These are phyloP conservation scores for Nomada ruficornis DNA, from an alignment of 2,888 invertebrate genomes.

Conservation along the genomic window DNA sequence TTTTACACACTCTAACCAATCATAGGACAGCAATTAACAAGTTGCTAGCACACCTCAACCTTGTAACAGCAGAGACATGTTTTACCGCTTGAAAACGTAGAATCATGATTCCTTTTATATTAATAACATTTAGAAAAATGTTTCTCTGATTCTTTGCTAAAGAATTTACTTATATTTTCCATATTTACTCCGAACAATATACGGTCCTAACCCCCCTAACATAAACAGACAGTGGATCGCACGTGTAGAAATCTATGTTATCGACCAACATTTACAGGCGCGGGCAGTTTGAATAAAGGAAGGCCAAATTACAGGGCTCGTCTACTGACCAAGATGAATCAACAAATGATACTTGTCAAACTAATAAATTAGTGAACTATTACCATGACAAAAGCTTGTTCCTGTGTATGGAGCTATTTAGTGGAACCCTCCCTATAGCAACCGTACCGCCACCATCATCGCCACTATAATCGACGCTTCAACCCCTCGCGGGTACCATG, in stretches of 20 bases:
- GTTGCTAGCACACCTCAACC: slow-evolving; percentile 1
- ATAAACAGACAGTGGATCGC: neutral
- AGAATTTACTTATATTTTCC: neutral
- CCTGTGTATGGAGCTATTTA: slow-evolving; percentile 33
- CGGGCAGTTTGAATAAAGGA: slow-evolving; percentile 47
- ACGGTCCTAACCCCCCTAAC: neutral
- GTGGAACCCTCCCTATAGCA: slow-evolving; percentile 42
- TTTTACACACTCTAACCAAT: slow-evolving; percentile 5
- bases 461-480: slow-evolving; percentile 71
- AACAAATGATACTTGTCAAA: slow-evolving; percentile 27
- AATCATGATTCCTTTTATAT: neutral
- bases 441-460: slow-evolving; percentile 56
- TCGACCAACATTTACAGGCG: slow-evolving; percentile 22
- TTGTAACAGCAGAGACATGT: neutral
- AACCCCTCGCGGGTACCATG: slow-evolving; percentile 76
- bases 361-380: slow-evolving; percentile 33
- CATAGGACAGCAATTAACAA: neutral
- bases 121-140: neutral
- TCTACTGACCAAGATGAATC: slow-evolving; percentile 22
- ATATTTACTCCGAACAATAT: neutral
- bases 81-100: neutral
- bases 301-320: neutral
- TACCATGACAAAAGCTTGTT: slow-evolving; percentile 50
- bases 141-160: neutral
- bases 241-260: slow-evolving; percentile 43